Base-by-base conservation (phyloP, 2,113 vertebrate genomes). In the Pipa parva region DNA sequence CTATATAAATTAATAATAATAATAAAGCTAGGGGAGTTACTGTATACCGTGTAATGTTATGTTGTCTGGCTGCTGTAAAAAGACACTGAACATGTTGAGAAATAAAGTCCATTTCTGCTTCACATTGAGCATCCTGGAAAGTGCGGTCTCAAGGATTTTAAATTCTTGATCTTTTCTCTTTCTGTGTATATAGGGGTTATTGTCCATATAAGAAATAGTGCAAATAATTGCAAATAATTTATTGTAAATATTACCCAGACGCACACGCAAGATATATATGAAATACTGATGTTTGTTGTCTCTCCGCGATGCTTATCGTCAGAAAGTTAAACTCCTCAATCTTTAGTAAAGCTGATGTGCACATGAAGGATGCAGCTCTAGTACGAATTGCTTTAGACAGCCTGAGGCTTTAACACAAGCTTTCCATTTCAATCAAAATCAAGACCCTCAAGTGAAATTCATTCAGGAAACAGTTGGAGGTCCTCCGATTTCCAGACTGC, bases 401-500 rank as follows among this genome's bases (percentile, higher is more conserved):
- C 79, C 76, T 29, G 50, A 76, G 77, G 81, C 71, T 79, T 73
- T 74, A 81, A 74, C 75, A 77, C 72, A 75, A 80, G 76, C 79
- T 74, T 83, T 85, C 75, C 5, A 75, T 80, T 82, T 83, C 81
- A 81, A 85, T 86, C 81, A 86, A 73, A 74, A 74, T 83, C 59
- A 56, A 74, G 79, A 79, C 37, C 68, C 77, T 79, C 9, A 12
- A 79, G 82, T 78, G 78, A 80, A 82, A 85, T 82, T 83, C 81
- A 84, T 86, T 86, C 82, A 74, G 66, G 0, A 1, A 85, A 67
- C 81, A 81, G 82, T 80, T 2, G 77, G 84, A 80, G 80, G 81
- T 83, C 82, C 52, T 74, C 0, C 46, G 77, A 71, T 80, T 78
- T 78, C 78, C 81, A 50, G 63, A 20, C 77, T 68, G 73, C 71